A percentile compares a stretch with the other conserved stretches of the same genome.
Conservation (phyloP, 1,140 invertebrate genomes). For the Hypsibius dujardini region DNA sequence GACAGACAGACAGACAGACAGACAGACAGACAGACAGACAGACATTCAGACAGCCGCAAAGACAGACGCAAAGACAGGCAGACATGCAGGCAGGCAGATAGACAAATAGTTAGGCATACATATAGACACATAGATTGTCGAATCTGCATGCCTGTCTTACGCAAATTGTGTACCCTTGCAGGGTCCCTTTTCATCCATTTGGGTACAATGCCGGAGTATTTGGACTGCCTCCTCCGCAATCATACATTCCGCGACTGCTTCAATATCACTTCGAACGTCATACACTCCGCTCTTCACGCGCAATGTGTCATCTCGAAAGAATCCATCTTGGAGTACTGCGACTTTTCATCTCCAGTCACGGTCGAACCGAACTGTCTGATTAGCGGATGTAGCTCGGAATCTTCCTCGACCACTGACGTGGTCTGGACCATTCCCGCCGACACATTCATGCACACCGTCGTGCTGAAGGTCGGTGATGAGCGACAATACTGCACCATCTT, state of each 20-base stretch:
- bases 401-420: background rate
- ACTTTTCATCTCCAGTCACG: slow-evolving; percentile 27
- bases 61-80: no score
- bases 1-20: no score
- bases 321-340: slow-evolving; percentile 31
- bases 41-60: no score
- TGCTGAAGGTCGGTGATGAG: slow-evolving; percentile 24
- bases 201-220: slow-evolving; percentile 33
- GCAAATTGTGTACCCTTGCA: background rate
- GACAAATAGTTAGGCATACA: no score
- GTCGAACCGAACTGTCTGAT: slow-evolving; percentile 28
- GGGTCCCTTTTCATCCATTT: slow-evolving; percentile 33
- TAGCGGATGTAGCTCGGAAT: slow-evolving; percentile 28
- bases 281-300: background rate
- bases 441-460: slow-evolving; percentile 31
- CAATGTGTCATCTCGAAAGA: background rate
- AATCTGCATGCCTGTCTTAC: no score
- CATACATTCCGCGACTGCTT: slow-evolving; percentile 26
- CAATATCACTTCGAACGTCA: slow-evolving; percentile 21
- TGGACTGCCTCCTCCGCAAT: slow-evolving; percentile 29
- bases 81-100: no score
- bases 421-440: slow-evolving; percentile 25
- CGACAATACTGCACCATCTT: slow-evolving; percentile 29
- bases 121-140: no score
- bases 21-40: no score